Evolutionary conservation across 1,140 invertebrate genomes (phyloP).

Genomic region (Octopus bimaculoides): DNA sequence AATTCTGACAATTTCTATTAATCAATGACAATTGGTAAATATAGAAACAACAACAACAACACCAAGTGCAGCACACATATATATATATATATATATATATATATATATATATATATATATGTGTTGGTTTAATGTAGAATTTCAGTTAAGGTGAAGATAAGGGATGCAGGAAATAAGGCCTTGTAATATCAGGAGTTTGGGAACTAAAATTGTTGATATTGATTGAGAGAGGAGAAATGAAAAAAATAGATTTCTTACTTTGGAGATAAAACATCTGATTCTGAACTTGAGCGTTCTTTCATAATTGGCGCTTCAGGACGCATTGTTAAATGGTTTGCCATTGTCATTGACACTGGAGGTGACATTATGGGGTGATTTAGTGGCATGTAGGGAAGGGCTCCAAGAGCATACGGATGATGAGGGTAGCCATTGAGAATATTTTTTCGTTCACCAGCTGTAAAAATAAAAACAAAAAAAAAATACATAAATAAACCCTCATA

Average conservation of each 20-base stretch:
- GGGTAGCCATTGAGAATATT: conserved; percentile 91
- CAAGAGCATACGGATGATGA: conserved; percentile 79
- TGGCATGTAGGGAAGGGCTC: conserved; percentile 71
- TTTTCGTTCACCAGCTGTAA: conserved; percentile 72
- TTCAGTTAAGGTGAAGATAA: too few species aligned
- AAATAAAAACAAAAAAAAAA: not conserved
- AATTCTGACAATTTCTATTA: too few species aligned
- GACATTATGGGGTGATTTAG: conserved; percentile 64
- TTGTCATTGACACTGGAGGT: conserved; percentile 69
- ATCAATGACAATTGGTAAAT: too few species aligned
- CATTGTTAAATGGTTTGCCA: conserved; percentile 71
- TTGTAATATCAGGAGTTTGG: too few species aligned
- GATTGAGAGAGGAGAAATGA: not conserved
- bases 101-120: not conserved
- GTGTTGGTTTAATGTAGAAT: not conserved
- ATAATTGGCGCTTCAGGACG: conserved; percentile 71
- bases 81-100: not conserved
- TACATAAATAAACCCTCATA: too few species aligned
- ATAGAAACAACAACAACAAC: too few species aligned
- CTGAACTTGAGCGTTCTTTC: conserved; percentile 68
- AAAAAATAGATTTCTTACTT: conserved; percentile 62
- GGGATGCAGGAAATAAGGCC: too few species aligned
- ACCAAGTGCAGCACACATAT: not conserved
- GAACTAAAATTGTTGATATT: not conserved
- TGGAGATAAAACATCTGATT: conserved; percentile 78